A percentile compares a stretch with the other conserved stretches of the same genome.
phyloP scores from a whole-genome alignment of 2,888 invertebrate genomes.

The Xestia xanthographa region DNA sequence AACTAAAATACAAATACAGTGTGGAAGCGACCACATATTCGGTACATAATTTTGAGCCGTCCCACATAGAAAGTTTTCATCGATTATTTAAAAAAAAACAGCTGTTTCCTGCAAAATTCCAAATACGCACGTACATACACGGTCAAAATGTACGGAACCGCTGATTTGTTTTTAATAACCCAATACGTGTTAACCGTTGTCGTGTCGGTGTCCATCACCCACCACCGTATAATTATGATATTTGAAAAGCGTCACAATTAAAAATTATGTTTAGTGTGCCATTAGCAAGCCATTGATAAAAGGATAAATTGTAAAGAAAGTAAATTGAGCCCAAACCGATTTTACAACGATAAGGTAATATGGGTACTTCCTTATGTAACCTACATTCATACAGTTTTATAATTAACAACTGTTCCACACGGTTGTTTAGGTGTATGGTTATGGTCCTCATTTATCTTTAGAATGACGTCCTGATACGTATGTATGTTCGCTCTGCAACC shows the following conservation, averaged over 20 bases:
- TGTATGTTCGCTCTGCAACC: slow-evolving; percentile 60
- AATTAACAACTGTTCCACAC: neutral
- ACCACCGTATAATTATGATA: no score
- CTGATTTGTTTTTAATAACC: no score
- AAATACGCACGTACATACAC: no score
- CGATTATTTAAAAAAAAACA: no score
- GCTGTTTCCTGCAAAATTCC: no score
- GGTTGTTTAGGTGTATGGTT: slow-evolving; percentile 24
- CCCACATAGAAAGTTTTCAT: no score
- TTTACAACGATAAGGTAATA: neutral
- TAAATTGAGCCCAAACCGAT: neutral
- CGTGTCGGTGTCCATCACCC: no score
- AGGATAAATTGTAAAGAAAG: neutral
- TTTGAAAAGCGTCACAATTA: neutral
- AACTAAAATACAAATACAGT: neutral
- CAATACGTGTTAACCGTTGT: no score
- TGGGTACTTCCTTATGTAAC: neutral
- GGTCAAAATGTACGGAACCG: no score
- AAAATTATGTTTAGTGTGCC: no score
- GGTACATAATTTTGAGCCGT: no score
- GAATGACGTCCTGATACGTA: slow-evolving; percentile 1
- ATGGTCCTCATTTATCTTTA: slow-evolving; percentile 28
- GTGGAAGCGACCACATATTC: no score
- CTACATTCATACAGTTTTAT: neutral
- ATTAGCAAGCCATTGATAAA: neutral